phyloP scores from a whole-genome alignment of 2,797 vertebrate species.

The Toxotes lorentzi region DNA sequence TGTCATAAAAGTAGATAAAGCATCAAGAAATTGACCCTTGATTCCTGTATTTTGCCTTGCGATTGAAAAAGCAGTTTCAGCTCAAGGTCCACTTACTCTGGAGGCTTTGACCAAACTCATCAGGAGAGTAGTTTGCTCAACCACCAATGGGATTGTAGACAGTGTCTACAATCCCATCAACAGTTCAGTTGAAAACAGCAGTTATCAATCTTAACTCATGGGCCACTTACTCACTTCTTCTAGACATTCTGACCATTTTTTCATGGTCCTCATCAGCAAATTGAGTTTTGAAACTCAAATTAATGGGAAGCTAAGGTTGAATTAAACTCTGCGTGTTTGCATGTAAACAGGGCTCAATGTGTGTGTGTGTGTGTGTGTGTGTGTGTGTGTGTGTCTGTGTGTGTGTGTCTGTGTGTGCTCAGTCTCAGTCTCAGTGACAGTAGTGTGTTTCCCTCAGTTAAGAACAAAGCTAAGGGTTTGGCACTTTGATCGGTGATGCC shows the following conservation, averaged over 20 bases:
- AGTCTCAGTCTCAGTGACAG: conserved; percentile 30
- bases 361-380: neutral
- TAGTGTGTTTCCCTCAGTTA: conserved; percentile 59
- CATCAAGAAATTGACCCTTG: neutral
- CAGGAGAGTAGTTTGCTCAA: too few species aligned
- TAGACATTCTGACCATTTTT: neutral
- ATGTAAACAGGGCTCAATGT: neutral
- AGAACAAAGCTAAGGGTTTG: conserved; percentile 59
- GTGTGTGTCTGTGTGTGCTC: neutral
- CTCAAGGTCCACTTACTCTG: neutral
- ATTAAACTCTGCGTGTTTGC: neutral
- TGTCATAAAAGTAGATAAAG: neutral
- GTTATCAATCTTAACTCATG: too few species aligned
- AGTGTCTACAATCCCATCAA: too few species aligned
- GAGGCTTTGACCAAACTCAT: neutral
- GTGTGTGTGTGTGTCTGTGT: neutral
- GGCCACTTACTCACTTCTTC: neutral
- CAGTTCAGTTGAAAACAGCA: too few species aligned
- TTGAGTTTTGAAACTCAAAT: neutral
- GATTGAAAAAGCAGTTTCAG: too few species aligned
- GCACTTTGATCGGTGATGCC: conserved; percentile 57
- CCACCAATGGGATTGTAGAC: too few species aligned
- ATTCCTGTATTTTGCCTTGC: neutral
- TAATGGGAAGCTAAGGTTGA: neutral
- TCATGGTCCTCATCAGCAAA: neutral